Evolutionary conservation across 2,113 vertebrate species (phyloP), one percentile per base, ranked within the genome.

Genomic region (Notiomystis cincta): DNA sequence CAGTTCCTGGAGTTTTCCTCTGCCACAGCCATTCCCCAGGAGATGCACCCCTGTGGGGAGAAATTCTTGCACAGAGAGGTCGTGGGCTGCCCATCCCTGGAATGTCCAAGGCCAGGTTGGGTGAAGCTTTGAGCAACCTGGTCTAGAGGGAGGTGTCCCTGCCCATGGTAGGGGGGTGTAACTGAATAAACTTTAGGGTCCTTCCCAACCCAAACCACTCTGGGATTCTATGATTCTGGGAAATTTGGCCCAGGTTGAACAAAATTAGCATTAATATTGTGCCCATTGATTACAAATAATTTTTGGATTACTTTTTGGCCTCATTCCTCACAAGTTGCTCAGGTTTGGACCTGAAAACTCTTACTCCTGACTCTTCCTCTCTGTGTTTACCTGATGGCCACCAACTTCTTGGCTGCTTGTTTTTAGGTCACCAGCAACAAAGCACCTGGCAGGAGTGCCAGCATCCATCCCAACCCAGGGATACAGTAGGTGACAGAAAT

Each of bases 81-180:
- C 1, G 0, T 30, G 12, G 54, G 54, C n/a, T 54, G 11, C 10
- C 21, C 6, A 0, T 54, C 12, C 35, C 56, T 62, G 48, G 15
- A 62, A 15, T 42, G 79, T 42, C 23, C 4, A 28, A 61, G 54
- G 40, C 25, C 40, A 48, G 40, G 42, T 0, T 62, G 40, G 28
- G 54, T 9, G 21, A 22, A 23, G 27, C 40, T 77, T 23, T 13
- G 64, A 48, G 33, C 18, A 70, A 1, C 11, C 18, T 48, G 35
- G 10, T 18, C 7, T 23, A 33, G 42, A 33, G 67, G 23, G 6
- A 62, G 22, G 4, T 14, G 9, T 42, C 27, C 30, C 21, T 62
- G 87, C 17, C 9, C 35, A 3, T 11, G 31, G 40, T 2, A 20
- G 7, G 17, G 7, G 3, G 12, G 4, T 69, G 22, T 5, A 37